These are phyloP conservation scores for Drepana arcuata DNA, from an alignment of 1,140 invertebrate species.

Conservation along the genomic window DNA sequence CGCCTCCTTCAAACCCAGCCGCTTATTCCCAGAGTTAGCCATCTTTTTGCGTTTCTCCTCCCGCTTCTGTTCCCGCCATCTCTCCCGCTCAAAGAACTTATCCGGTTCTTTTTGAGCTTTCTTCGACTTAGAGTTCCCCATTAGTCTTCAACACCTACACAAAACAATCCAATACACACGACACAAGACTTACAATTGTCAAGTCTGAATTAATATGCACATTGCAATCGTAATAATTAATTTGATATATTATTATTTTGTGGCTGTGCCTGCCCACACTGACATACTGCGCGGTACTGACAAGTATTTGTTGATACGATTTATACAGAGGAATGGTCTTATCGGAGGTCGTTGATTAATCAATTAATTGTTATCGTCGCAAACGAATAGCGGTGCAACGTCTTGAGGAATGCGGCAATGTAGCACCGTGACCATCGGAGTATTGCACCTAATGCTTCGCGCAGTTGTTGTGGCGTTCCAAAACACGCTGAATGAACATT, in stretches of 20 bases:
- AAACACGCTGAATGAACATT: constrained; percentile 9
- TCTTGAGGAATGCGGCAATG: no score
- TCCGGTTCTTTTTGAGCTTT: constrained; percentile 52
- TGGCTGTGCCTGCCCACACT: not conserved
- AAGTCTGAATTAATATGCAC: no score
- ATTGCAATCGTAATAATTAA: no score
- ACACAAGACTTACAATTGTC: no score
- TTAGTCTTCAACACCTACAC: no score
- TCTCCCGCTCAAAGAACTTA: constrained; percentile 55
- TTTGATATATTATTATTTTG: no score
- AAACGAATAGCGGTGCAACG: constrained; percentile 35
- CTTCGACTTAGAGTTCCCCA: constrained; percentile 66
- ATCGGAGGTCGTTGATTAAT: constrained; percentile 43
- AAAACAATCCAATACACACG: no score
- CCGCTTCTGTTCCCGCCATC: constrained; percentile 47
- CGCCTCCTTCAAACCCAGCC: constrained; percentile 26
- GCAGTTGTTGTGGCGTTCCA: no score
- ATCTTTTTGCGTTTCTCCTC: constrained; percentile 47
- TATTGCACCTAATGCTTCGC: not conserved
- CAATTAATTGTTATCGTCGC: constrained; percentile 30
- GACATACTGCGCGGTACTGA: constrained; percentile 24
- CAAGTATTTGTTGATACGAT: constrained; percentile 27
- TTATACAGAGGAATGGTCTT: constrained; percentile 27
- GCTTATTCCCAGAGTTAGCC: constrained; percentile 29
- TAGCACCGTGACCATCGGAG: not conserved